Evolutionary conservation across 2,888 invertebrate genomes (phyloP).

Genomic region (Tortricodes alternella): DNA sequence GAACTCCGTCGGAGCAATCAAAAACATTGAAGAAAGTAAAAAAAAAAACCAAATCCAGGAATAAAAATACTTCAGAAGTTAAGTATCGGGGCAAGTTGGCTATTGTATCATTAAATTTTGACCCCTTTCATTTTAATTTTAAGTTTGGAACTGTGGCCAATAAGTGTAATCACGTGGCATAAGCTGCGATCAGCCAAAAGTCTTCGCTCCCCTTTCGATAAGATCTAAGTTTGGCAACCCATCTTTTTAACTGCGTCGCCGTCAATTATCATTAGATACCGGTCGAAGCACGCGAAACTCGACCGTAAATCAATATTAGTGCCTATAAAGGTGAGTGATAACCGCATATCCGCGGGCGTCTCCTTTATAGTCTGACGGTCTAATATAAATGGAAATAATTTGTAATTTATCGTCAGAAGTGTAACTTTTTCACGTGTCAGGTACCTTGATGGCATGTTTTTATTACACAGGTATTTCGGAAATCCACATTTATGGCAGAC

Average conservation of each 20-base stretch:
- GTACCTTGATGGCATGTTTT: not conserved
- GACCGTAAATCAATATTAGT: slow-evolving; percentile 75
- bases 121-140: not conserved
- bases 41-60: slow-evolving; percentile 39
- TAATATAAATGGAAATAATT: slow-evolving; percentile 55
- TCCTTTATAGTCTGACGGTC: slow-evolving; percentile 53
- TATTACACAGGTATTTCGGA: too few relatives aligned
- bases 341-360: slow-evolving; percentile 56
- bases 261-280: slow-evolving; percentile 77
- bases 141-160: not conserved
- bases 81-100: not conserved
- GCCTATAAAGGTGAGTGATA: slow-evolving; percentile 78
- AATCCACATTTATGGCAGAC: too few relatives aligned
- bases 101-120: not conserved
- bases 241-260: slow-evolving; percentile 69
- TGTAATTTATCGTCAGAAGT: slow-evolving; percentile 45
- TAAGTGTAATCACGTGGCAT: slow-evolving; percentile 13
- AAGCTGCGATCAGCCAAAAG: slow-evolving; percentile 33
- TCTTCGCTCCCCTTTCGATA: slow-evolving; percentile 47
- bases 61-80: slow-evolving; percentile 41
- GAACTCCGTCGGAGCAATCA: slow-evolving; percentile 50
- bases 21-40: slow-evolving; percentile 42
- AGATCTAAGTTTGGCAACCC: slow-evolving; percentile 66
- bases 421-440: slow-evolving; percentile 37
- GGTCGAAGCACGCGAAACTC: slow-evolving; percentile 51